phyloP scores from a whole-genome alignment of 2,113 vertebrate genomes.

The Cynoglossus semilaevis region DNA sequence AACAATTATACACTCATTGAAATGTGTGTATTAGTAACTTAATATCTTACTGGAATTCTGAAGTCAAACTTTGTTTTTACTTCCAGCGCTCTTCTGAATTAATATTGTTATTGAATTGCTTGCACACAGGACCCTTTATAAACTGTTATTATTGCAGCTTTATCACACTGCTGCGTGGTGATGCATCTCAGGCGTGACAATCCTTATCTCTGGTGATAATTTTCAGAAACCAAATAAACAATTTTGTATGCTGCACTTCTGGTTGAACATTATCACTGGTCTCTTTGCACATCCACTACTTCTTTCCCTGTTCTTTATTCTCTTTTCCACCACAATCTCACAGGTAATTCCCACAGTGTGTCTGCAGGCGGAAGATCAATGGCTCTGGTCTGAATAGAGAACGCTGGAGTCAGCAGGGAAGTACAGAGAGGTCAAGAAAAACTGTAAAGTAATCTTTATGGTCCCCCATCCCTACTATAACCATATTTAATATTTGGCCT shows the following conservation, averaged over 20 bases:
- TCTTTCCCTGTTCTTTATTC: constrained; percentile 8
- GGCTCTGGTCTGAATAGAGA: constrained; percentile 24
- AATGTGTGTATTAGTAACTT: not conserved
- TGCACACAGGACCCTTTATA: constrained; percentile 39
- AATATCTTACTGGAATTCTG: not conserved
- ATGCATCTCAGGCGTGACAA: constrained; percentile 58
- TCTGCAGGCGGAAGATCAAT: constrained; percentile 39
- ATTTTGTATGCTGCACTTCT: constrained; percentile 21
- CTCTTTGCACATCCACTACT: constrained; percentile 6
- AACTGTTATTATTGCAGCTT: constrained; percentile 53
- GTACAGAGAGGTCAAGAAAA: constrained; percentile 27
- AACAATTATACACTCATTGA: no score
- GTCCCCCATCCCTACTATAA: constrained; percentile 19
- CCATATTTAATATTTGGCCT: constrained; percentile 1
- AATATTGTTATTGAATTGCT: constrained; percentile 68
- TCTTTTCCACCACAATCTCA: constrained; percentile 17
- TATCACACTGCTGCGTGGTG: constrained; percentile 34
- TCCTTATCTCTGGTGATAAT: constrained; percentile 25
- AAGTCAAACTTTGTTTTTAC: constrained; percentile 20
- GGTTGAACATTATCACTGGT: constrained; percentile 22
- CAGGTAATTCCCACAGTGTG: constrained; percentile 9
- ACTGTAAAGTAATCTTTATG: constrained; percentile 27
- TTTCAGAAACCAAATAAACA: constrained; percentile 31
- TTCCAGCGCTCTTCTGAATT: constrained; percentile 62
- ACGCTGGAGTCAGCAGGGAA: constrained; percentile 26